phyloP scores from a whole-genome alignment of 2,113 vertebrate species.

The Notiomystis cincta region DNA sequence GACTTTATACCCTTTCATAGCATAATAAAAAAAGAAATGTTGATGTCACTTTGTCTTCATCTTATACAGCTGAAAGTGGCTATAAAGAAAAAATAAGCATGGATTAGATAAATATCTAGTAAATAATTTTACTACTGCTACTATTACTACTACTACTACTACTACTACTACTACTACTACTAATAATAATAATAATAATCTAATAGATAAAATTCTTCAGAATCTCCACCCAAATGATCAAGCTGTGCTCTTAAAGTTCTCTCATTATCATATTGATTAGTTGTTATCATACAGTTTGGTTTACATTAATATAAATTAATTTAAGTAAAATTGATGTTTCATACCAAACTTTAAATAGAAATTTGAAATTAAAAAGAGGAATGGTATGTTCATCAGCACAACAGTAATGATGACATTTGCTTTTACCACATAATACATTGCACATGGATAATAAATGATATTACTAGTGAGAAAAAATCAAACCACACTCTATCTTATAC shows the following conservation, averaged over 20 bases:
- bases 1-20: neutral
- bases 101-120: neutral
- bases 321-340: neutral
- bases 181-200: too few species aligned
- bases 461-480: neutral
- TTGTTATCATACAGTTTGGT: neutral
- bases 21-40: neutral
- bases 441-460: fast-evolving
- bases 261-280: neutral
- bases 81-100: neutral
- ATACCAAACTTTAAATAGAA: neutral
- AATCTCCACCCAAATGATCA: neutral
- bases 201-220: neutral
- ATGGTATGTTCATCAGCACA: neutral
- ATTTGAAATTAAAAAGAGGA: neutral
- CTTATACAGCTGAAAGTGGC: neutral
- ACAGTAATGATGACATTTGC: neutral
- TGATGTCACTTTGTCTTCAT: neutral
- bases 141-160: fast-evolving
- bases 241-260: neutral
- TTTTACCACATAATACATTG: neutral
- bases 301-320: neutral
- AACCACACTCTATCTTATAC: neutral
- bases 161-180: neutral
- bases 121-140: neutral